phyloP scores from a whole-genome alignment of 2,113 vertebrate genomes.

The Trachemys scripta region DNA sequence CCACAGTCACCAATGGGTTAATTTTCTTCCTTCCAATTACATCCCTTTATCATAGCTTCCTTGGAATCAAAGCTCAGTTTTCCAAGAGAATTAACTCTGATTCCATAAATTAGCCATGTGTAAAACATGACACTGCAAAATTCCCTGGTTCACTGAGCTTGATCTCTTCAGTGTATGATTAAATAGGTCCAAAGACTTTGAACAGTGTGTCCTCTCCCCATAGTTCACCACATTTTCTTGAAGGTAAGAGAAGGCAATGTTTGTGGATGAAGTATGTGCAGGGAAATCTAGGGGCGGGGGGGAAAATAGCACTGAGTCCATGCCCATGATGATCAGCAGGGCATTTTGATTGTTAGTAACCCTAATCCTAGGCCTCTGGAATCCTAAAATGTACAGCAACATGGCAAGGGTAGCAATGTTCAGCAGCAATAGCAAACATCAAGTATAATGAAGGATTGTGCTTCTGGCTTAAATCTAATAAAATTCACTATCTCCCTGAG shows the following conservation, averaged over 20 bases:
- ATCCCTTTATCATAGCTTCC: neutral
- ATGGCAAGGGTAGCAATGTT: neutral
- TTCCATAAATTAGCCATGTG: slow-evolving; percentile 30
- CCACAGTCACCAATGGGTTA: slow-evolving; percentile 27
- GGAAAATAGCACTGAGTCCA: neutral
- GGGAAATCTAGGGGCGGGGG: neutral
- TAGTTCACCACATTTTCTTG: neutral
- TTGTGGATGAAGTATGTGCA: neutral
- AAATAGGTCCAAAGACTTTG: slow-evolving; percentile 47
- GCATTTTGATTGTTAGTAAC: neutral
- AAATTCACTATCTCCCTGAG: neutral
- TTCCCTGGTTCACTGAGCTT: neutral
- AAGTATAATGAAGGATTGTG: neutral
- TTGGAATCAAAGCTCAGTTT: slow-evolving; percentile 46
- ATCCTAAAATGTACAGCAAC: rapidly evolving
- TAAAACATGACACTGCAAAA: slow-evolving; percentile 68
- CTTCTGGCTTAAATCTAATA: neutral
- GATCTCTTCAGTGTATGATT: rapidly evolving
- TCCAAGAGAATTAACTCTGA: slow-evolving; percentile 38
- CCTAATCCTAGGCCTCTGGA: neutral
- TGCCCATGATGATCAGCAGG: neutral
- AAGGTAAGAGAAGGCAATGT: neutral
- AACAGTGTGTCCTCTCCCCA: neutral
- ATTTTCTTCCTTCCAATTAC: slow-evolving; percentile 37
- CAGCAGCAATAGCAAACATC: neutral